Evolutionary conservation across 2,888 invertebrate species (phyloP).

Genomic region (Noctua comes): DNA sequence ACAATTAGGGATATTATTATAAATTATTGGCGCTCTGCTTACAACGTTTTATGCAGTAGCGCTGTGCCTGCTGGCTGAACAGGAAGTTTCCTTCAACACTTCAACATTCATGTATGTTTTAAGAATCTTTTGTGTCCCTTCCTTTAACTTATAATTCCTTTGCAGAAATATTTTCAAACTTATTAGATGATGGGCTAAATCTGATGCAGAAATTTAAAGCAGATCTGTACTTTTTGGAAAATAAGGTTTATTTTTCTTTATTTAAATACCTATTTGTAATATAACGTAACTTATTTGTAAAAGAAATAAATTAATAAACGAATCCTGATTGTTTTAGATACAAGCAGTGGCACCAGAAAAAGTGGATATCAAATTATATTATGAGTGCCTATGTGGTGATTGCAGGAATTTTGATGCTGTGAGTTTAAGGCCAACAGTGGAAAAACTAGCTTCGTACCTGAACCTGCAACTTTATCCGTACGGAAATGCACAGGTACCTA

Average conservation of each 20-base stretch:
- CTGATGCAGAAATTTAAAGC: conserved; percentile 34
- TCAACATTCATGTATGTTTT: not conserved
- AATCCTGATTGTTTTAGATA: conserved; percentile 41
- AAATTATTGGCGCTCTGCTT: no score
- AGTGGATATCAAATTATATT: conserved; percentile 88
- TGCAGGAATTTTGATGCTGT: conserved; percentile 92
- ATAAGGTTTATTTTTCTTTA: conserved; percentile 35
- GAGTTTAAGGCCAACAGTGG: conserved; percentile 91
- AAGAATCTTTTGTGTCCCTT: not conserved
- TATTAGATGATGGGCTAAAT: conserved; percentile 27
- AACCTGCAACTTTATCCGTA: conserved; percentile 93
- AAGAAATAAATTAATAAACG: not conserved
- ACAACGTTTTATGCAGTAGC: no score
- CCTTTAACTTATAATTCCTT: conserved; percentile 20
- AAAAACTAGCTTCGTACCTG: conserved; percentile 90
- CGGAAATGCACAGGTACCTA: conserved; percentile 93
- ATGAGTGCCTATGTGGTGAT: conserved; percentile 94
- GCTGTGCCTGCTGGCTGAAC: no score
- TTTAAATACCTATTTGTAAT: not conserved
- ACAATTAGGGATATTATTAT: no score
- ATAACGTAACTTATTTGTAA: not conserved
- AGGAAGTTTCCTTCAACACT: no score
- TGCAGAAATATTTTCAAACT: conserved; percentile 53
- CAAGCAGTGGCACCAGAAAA: conserved; percentile 43
- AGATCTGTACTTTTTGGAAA: conserved; percentile 33